Percentiles rank a stretch among this genome's conserved stretches.
Conservation (phyloP, 35 echinoderm and acorn worm genomes). For the Apostichopus parvimensis region DNA sequence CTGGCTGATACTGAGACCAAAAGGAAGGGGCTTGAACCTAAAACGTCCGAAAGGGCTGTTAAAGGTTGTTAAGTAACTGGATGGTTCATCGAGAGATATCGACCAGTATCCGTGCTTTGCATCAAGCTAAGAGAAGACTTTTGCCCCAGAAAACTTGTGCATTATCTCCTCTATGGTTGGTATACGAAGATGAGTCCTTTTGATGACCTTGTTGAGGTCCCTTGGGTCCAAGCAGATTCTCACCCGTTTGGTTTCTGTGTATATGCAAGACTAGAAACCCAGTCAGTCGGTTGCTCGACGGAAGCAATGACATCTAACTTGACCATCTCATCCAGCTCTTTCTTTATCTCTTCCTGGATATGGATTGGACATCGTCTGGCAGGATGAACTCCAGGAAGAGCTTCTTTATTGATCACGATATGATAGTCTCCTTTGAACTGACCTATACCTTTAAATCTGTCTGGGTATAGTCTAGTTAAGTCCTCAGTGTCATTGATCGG, state of each 20-base stretch:
- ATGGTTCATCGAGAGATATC: constrained; percentile 50
- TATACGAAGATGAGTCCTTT: constrained; percentile 49
- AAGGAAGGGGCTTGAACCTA: constrained; percentile 46
- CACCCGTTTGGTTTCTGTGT: constrained; percentile 52
- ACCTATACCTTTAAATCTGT: constrained; percentile 59
- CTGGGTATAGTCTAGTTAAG: constrained; percentile 24
- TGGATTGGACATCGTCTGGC: constrained; percentile 45
- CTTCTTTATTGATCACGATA: constrained; percentile 50
- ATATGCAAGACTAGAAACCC: constrained; percentile 63
- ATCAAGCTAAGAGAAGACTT: constrained; percentile 64
- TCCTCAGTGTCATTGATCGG: background rate
- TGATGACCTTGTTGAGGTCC: constrained; percentile 44
- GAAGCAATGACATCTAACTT: constrained; percentile 25
- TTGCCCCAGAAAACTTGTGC: constrained; percentile 55
- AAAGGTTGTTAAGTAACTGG: constrained; percentile 67
- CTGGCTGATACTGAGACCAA: constrained; percentile 59
- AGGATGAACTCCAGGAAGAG: constrained; percentile 45
- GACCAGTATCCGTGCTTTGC: constrained; percentile 81
- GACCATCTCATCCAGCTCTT: constrained; percentile 54
- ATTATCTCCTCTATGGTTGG: constrained; percentile 73
- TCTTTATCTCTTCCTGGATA: constrained; percentile 48
- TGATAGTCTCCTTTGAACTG: constrained; percentile 42
- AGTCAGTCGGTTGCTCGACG: constrained; percentile 61
- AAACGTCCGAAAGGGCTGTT: constrained; percentile 71
- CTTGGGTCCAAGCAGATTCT: constrained; percentile 66